phyloP scores from a whole-genome alignment of 1,140 invertebrate genomes.

The Cecropterus lyciades region DNA sequence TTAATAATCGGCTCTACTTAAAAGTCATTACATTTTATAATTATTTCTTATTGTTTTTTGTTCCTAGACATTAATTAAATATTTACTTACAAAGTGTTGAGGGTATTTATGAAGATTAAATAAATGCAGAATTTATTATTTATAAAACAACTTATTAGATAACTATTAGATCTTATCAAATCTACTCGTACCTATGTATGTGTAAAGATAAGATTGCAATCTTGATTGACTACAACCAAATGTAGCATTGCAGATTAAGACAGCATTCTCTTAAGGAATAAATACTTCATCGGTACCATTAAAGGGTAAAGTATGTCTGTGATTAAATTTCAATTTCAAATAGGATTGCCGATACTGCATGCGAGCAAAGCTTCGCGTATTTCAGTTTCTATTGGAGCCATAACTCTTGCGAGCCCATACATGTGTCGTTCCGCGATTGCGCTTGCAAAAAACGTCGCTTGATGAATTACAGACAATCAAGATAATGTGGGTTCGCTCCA shows the following conservation, averaged over 20 bases:
- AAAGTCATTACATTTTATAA: too few relatives aligned
- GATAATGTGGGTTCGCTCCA: constrained; percentile 40
- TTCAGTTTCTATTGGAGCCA: constrained; percentile 28
- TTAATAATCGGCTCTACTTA: too few relatives aligned
- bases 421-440: constrained; percentile 50
- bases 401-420: constrained; percentile 50
- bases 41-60: too few relatives aligned
- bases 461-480: constrained; percentile 52
- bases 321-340: constrained; percentile 29
- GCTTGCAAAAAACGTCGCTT: constrained; percentile 41
- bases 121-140: too few relatives aligned
- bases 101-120: too few relatives aligned
- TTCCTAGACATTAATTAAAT: too few relatives aligned
- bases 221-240: not conserved
- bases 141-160: too few relatives aligned
- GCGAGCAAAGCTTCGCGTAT: constrained; percentile 25
- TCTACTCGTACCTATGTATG: too few relatives aligned
- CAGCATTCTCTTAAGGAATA: constrained; percentile 7
- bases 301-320: constrained; percentile 20
- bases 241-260: constrained; percentile 5
- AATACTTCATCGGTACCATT: constrained; percentile 29
- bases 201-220: not conserved
- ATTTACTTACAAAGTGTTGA: too few relatives aligned
- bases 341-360: constrained; percentile 12
- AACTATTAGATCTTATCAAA: too few relatives aligned